Base-by-base conservation (phyloP, 2,113 vertebrate genomes). In the Stegastes partitus region DNA sequence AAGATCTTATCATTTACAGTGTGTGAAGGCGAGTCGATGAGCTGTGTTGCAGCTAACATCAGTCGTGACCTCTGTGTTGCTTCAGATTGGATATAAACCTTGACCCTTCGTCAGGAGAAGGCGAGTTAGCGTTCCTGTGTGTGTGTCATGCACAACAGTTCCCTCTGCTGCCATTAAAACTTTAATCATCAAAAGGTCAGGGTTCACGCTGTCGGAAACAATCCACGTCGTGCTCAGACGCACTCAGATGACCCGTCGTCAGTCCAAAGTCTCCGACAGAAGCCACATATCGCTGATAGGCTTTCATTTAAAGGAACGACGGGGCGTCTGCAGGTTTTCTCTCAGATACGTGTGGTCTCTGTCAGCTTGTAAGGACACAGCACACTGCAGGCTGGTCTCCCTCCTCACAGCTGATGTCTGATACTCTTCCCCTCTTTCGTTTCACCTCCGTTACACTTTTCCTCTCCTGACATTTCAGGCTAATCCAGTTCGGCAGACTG, bases 401-500 rank as follows among this genome's bases (percentile, higher is more conserved):
- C 51, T 69, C 44, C 53, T 77, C 74, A 80, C 80, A 86, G 81
- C 83, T 81, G 72, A 82, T 80, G 77, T 74, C 81, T 77, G 79
- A 84, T 79, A 59, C 70, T 28, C 68, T 68, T 61, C 78, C 58
- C 65, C n/a, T 80, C 66, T 74, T 79, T 90, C 77, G 79, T 79
- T 84, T 86, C 72, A 81, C 82, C 64, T 89, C 81, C 79, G 63
- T 76, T 84, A 39, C 66, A 70, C 68, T 83, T 82, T 85, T 78
- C 65, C 75, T 80, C 75, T 81, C 66, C 65, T 91, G 91, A 89
- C 85, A 91, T 91, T 87, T 92, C 82, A 50, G 39, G 76, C 78
- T 87, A 82, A 88, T 92, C 70, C 67, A 54, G 71, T 88, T 82
- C 50, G 66, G 77, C 83, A 83, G 81, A 68, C 68, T 85, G 82